phyloP scores from a whole-genome alignment of 2,888 invertebrate species.

The Galerucella pusilla region DNA sequence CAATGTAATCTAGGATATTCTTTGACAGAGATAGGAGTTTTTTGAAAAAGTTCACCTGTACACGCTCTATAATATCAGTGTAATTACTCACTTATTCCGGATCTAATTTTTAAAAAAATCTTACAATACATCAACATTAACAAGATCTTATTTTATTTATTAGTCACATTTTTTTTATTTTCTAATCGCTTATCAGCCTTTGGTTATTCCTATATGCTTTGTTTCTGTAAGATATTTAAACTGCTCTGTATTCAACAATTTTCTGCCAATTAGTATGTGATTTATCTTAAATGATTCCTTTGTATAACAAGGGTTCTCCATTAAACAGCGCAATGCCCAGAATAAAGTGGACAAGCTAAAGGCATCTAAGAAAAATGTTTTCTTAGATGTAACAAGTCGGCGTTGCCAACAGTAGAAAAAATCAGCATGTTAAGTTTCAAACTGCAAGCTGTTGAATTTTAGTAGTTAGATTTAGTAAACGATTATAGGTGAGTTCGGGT shows the following conservation, averaged over 20 bases:
- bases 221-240: not conserved
- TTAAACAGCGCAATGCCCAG: constrained; percentile 26
- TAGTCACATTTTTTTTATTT: not conserved
- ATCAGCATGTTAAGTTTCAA: no score
- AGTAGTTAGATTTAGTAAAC: no score
- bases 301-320: constrained; percentile 25
- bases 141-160: no score
- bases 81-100: no score
- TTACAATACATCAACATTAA: no score
- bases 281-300: constrained; percentile 36
- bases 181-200: not conserved
- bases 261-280: constrained; percentile 37
- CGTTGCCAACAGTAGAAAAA: not conserved
- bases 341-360: constrained; percentile 30
- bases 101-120: no score
- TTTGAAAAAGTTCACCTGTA: no score
- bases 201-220: not conserved
- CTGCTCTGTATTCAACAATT: constrained; percentile 12
- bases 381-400: not conserved
- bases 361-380: constrained; percentile 23
- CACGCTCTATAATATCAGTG: no score
- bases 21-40: no score
- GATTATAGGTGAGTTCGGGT: no score
- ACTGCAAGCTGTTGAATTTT: no score
- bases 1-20: no score